These are phyloP conservation scores for Emys orbicularis DNA, from an alignment of 2,797 vertebrate genomes.

Conservation along the genomic window DNA sequence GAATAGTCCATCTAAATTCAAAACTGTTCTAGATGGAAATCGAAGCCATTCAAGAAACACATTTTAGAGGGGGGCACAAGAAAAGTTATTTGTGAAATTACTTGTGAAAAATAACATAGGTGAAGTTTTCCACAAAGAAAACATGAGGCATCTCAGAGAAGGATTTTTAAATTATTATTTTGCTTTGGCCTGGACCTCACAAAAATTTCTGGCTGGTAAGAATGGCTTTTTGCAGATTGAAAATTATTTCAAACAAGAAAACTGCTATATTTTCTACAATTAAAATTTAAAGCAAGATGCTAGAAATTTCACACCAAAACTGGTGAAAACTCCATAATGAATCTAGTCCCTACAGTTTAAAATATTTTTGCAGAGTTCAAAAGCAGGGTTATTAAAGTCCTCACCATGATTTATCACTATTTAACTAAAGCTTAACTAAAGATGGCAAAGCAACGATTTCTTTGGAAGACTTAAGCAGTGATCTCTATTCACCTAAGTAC, in stretches of 20 bases:
- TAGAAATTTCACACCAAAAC: background rate
- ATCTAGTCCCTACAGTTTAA: background rate
- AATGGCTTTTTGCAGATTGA: background rate
- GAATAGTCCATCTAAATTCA: background rate
- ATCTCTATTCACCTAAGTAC: background rate
- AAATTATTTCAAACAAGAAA: background rate
- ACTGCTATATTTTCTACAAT: background rate
- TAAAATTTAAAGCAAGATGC: background rate
- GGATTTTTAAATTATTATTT: background rate
- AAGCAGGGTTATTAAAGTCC: background rate
- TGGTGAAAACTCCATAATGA: background rate
- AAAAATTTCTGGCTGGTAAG: background rate
- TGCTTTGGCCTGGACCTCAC: background rate
- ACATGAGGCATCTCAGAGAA: background rate
- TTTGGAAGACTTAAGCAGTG: background rate
- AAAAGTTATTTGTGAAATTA: background rate
- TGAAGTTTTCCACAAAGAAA: background rate
- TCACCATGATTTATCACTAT: background rate
- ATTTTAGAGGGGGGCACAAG: background rate
- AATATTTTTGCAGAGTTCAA: background rate
- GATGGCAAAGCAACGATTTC: background rate
- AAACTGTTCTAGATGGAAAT: background rate
- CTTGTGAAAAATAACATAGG: background rate
- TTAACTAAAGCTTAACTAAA: background rate
- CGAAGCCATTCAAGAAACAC: background rate